These are phyloP conservation scores for Channa striata DNA, from an alignment of 2,797 vertebrate species.

Conservation along the genomic window DNA sequence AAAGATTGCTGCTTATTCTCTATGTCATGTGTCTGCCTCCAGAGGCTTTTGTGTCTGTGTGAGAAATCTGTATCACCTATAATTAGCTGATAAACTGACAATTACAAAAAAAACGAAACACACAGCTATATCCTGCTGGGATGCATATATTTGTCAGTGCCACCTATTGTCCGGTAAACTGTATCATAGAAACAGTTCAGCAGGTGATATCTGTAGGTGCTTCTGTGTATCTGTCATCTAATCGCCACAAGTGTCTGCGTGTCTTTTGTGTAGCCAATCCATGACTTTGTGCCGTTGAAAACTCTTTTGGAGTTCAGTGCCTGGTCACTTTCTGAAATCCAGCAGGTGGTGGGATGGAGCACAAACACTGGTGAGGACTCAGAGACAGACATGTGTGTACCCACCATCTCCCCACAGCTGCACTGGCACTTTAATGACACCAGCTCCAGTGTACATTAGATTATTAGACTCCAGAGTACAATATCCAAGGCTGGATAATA, in stretches of 20 bases:
- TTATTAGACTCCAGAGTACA: slow-evolving; percentile 86
- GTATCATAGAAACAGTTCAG: neutral
- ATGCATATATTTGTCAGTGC: neutral
- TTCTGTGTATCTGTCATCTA: slow-evolving; percentile 69
- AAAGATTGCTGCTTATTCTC: slow-evolving; percentile 71
- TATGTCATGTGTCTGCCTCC: slow-evolving; percentile 62
- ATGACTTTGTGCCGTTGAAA: slow-evolving; percentile 68
- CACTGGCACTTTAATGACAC: slow-evolving; percentile 82
- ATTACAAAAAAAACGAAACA: slow-evolving; percentile 25
- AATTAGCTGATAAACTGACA: slow-evolving; percentile 3
- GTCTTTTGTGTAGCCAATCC: slow-evolving; percentile 67
- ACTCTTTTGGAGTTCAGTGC: slow-evolving; percentile 49
- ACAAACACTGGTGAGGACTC: slow-evolving; percentile 50
- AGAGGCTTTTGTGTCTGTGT: slow-evolving; percentile 38
- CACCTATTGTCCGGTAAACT: slow-evolving; percentile 2
- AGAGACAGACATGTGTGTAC: slow-evolving; percentile 73
- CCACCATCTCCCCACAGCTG: slow-evolving; percentile 74
- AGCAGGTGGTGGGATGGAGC: slow-evolving; percentile 41
- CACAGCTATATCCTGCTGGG: neutral
- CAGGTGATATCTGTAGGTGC: neutral
- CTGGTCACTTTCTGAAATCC: slow-evolving; percentile 33
- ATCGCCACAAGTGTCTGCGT: slow-evolving; percentile 68
- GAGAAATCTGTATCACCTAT: slow-evolving; percentile 11
- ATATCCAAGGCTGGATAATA: slow-evolving; percentile 85
- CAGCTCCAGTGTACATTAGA: slow-evolving; percentile 80